These are phyloP conservation scores for Eleginops maclovinus DNA, from an alignment of 2,113 vertebrate species.

Conservation along the genomic window DNA sequence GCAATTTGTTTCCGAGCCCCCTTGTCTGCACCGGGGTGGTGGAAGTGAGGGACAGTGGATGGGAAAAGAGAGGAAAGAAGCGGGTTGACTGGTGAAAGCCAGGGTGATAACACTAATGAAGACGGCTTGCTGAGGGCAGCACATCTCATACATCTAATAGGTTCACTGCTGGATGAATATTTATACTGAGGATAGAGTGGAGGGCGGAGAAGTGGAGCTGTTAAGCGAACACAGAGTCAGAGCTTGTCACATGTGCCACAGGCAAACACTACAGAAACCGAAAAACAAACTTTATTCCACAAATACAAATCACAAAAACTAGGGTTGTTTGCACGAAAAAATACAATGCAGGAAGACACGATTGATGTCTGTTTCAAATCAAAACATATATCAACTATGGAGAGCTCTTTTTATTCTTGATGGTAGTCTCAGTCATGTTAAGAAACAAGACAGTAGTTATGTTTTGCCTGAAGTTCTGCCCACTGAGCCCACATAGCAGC, in stretches of 20 bases:
- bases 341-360: no score
- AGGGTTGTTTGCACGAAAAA: not conserved
- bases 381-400: no score
- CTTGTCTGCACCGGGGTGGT: constrained; percentile 21
- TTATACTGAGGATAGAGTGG: constrained; percentile 34
- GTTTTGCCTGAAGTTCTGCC: no score
- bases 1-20: constrained; percentile 50
- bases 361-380: no score
- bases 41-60: constrained; percentile 31
- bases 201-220: constrained; percentile 15
- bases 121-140: constrained; percentile 32
- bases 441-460: no score
- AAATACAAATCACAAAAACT: not conserved
- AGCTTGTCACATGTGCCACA: constrained; percentile 26
- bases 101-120: constrained; percentile 66
- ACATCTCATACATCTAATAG: constrained; percentile 48
- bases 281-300: not conserved
- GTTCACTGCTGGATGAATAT: constrained; percentile 56
- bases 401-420: no score
- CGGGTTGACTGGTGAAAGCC: constrained; percentile 52
- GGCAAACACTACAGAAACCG: constrained; percentile 9
- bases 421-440: no score
- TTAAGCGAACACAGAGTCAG: constrained; percentile 14
- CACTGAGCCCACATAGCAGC: no score
- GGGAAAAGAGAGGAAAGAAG: constrained; percentile 20